Evolutionary conservation across 35 echinoderm and acorn worm species (phyloP), one percentile per base, ranked within the genome.

Genomic region (Nesometra sesokonis): DNA sequence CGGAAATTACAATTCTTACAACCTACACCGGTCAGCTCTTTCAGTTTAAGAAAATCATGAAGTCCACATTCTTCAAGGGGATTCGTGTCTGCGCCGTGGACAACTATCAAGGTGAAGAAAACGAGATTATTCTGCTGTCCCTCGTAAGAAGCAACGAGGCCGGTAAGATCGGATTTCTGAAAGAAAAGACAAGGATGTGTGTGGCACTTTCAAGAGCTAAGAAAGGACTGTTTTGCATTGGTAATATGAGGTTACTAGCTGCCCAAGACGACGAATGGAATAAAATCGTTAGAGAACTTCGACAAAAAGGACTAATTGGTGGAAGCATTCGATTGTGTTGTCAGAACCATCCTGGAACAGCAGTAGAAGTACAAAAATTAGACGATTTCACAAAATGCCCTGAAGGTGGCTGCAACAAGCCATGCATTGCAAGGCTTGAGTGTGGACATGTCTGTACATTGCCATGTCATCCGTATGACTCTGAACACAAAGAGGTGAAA

Each of bases 91-190:
- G 89, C 77, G 86, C 87, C 0, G 90, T 98, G 52, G 95, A 94
- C 35, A 92, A 93, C 35, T 98, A 77, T 47, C 92, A 94, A 88
- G 95, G 95, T 39, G 95, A 98, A 46, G 95, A 98, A 81, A 98
- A 98, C 85, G 95, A 98, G 77, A 98, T 98, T 21, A 98, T 98
- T 36, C 89, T 98, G 11, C 77, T 98, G 4, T 98, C 95, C 35
- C 80, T 98, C 0, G 95, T 98, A 31, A 87, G 95, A 35, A 98
- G 95, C 79, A 94, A 98, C 34, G 34, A 85, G 32, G 43, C 79
- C 77, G 95, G 89, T 32, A 91, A 46, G 17, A 93, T 91, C 82
- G 95, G 95, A 5, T 97, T 97, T 79, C 79, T 97, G 46, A 91
- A 86, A n/a, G 88, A 81, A 8, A 87, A 90, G 15, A 98, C 93